These are phyloP conservation scores for Gyrodactylus salaris DNA, from an alignment of 1,140 invertebrate species.

Conservation along the genomic window DNA sequence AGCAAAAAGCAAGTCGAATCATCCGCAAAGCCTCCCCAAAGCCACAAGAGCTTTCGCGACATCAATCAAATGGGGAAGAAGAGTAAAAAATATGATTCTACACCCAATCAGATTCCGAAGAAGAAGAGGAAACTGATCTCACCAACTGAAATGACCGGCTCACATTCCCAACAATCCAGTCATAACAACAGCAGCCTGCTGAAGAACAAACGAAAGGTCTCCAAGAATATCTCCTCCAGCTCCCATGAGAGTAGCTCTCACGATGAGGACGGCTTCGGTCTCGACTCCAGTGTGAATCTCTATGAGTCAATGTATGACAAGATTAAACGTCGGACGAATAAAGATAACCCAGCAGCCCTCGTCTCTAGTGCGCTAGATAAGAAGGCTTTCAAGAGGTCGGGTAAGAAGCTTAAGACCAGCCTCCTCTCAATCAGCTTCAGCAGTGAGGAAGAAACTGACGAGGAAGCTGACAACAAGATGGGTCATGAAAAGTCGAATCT, in stretches of 20 bases:
- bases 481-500: background rate
- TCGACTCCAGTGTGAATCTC: background rate
- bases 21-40: background rate
- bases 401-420: background rate
- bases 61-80: background rate
- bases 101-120: background rate
- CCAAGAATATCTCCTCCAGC: background rate
- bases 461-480: background rate
- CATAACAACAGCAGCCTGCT: background rate
- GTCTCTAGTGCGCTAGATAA: background rate
- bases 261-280: background rate
- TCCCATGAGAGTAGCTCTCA: background rate
- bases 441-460: background rate
- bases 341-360: constrained; percentile 19
- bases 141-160: background rate
- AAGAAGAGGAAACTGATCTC: background rate
- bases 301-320: constrained; percentile 95
- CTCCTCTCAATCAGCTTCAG: background rate
- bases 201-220: background rate
- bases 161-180: background rate
- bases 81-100: too few species aligned
- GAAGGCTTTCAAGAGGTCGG: background rate
- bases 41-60: background rate
- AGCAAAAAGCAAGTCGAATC: background rate
- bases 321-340: constrained; percentile 61